phyloP scores from a whole-genome alignment of 37 sponge, comb jelly and placozoan species.

The Tethya wilhelma region DNA sequence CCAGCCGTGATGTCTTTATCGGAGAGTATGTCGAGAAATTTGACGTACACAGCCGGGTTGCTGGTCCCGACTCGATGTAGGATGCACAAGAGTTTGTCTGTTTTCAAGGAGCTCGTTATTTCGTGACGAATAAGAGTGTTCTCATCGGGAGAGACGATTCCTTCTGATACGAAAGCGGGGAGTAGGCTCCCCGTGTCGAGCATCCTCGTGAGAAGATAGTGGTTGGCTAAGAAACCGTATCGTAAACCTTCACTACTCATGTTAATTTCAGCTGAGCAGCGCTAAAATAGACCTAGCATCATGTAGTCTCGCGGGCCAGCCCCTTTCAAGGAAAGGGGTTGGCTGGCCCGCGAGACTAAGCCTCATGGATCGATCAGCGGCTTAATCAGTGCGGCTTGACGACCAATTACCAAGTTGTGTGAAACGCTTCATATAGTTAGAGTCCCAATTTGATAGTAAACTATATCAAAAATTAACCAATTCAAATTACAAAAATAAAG shows the following conservation, averaged over 20 bases:
- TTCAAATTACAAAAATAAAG: too few relatives aligned
- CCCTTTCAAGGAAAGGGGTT: too few relatives aligned
- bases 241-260: conserved; percentile 7
- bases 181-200: conserved; percentile 20
- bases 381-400: too few relatives aligned
- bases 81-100: conserved; percentile 42
- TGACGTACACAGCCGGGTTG: not conserved
- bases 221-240: conserved; percentile 56
- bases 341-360: too few relatives aligned
- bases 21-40: conserved; percentile 27
- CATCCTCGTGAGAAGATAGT: conserved; percentile 2
- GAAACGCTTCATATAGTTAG: too few relatives aligned
- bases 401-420: too few relatives aligned
- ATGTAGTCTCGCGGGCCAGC: too few relatives aligned
- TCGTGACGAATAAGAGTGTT: conserved; percentile 24
- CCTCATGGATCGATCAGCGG: too few relatives aligned
- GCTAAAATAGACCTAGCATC: too few relatives aligned
- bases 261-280: too few relatives aligned
- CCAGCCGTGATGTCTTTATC: conserved; percentile 19
- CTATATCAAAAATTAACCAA: too few relatives aligned
- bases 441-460: too few relatives aligned
- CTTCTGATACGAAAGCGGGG: not conserved
- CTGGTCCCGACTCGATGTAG: conserved; percentile 25
- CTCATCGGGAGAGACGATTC: conserved; percentile 20
- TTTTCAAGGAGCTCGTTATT: not conserved